Conservation (phyloP, 2,797 vertebrate species). For the Adelosebastes latens region DNA sequence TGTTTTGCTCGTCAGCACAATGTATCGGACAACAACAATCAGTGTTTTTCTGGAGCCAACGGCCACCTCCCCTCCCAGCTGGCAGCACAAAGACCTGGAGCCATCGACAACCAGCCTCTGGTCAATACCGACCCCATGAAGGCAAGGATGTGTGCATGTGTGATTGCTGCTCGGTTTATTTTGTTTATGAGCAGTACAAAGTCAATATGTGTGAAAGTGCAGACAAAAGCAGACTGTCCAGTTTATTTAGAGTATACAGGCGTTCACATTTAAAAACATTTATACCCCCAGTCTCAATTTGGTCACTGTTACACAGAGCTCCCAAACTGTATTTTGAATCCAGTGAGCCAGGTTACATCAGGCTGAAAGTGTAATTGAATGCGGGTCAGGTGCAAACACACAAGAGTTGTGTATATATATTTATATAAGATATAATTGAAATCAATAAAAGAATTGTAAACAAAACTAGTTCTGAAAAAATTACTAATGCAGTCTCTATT, state of each 20-base stretch:
- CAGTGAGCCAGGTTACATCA: background rate
- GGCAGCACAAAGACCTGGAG: constrained; percentile 92
- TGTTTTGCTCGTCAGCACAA: constrained; percentile 93
- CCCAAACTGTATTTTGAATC: too few species aligned
- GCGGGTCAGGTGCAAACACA: background rate
- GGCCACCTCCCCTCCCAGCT: constrained; percentile 89
- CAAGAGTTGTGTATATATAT: background rate
- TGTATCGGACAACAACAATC: constrained; percentile 93
- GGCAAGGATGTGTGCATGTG: constrained; percentile 71
- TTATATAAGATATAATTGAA: background rate
- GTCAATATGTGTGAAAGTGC: background rate
- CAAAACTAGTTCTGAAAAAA: too few species aligned
- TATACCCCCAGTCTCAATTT: background rate
- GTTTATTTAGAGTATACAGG: background rate
- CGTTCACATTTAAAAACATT: background rate
- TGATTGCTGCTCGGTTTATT: background rate
- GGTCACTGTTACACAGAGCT: background rate
- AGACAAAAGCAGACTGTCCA: background rate
- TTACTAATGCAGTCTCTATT: background rate
- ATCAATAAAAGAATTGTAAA: background rate
- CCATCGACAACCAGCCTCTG: constrained; percentile 96
- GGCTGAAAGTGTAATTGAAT: background rate
- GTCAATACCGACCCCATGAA: constrained; percentile 94
- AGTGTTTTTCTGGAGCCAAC: constrained; percentile 91
- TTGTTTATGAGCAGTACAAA: background rate